Base-by-base conservation (phyloP, 2,888 invertebrate genomes). In the Tridacna gigas region DNA sequence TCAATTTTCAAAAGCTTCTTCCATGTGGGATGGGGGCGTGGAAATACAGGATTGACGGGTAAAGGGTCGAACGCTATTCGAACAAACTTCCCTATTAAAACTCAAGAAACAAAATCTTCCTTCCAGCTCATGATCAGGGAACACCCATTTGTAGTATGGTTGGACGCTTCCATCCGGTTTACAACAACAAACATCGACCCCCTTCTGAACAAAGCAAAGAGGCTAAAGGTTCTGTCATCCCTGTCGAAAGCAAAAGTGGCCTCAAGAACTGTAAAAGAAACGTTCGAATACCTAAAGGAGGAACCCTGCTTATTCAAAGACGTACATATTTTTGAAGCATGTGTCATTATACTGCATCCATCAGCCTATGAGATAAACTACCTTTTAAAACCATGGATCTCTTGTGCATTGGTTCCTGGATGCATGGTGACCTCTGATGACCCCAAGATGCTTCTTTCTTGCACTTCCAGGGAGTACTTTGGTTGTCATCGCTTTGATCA, bases 131-230 rank as follows among this genome's bases (percentile, higher is more conserved):
- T 75, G 18, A 71, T 77, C 18, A 82, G 56, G 28, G 69, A 80
- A n/a, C 82, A 86, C 26, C 81, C 82, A 11, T 83, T 86, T 79
- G 83, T 86, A 37, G 66, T 84, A 15, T 86, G 86, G 86, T 83
- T 86, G 83, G 86, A 86, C 67, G 77, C 86, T 2, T 22, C 22
- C 9, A 63, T 63, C 25, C 63, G 63, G 2, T 26, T 65, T 26
- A 65, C 18, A 18, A 65, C 25, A 5, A 22, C 26, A 1, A 65
- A 65, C 1, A 20, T 65, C 11, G 28, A 25, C 26, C 18, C 25
- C 15, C 18, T 65, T 12, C 18, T 65, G 20, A 26, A 26, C 15
- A 11, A 15, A 12, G 65, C 65, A 28, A 65, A 65, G 28, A 25
- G 26, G 11, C 28, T 13, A 0, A 28, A 28, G 5, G 61, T 61